These are phyloP conservation scores for Eulimnadia texana DNA, from an alignment of 1,140 invertebrate genomes.

Conservation along the genomic window DNA sequence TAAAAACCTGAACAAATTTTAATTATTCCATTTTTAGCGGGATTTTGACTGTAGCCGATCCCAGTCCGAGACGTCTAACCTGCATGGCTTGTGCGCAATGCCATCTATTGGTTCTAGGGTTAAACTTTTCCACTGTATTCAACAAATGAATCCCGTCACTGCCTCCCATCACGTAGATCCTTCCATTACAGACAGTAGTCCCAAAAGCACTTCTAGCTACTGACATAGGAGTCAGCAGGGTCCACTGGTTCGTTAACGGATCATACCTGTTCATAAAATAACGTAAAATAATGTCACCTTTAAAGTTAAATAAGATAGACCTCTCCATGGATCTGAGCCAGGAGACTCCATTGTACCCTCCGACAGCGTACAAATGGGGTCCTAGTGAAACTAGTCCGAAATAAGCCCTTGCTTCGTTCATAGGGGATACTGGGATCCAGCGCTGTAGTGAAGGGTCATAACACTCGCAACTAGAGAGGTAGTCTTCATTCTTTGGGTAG, in stretches of 20 bases:
- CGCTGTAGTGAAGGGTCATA: conserved; percentile 21
- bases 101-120: conserved; percentile 32
- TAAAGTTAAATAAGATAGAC: too few species aligned
- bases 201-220: conserved; percentile 26
- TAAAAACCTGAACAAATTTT: too few species aligned
- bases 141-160: conserved; percentile 33
- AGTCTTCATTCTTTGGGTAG: conserved; percentile 10
- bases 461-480: conserved; percentile 21
- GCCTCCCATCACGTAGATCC: conserved; percentile 36
- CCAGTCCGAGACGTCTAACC: conserved; percentile 24
- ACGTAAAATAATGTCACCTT: too few species aligned
- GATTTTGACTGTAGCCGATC: conserved; percentile 23
- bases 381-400: conserved; percentile 24
- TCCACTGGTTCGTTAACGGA: conserved; percentile 25
- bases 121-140: conserved; percentile 35
- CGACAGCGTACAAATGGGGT: conserved; percentile 25
- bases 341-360: conserved; percentile 25
- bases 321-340: conserved; percentile 26
- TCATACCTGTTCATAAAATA: conserved; percentile 23
- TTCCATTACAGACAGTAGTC: conserved; percentile 26
- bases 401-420: conserved; percentile 25
- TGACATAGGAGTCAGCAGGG: conserved; percentile 26
- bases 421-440: conserved; percentile 23
- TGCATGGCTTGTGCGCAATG: conserved; percentile 28
- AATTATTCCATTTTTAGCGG: conserved; percentile 20